Conservation (phyloP, 2,113 vertebrate species). For the Hypomesus transpacificus region DNA sequence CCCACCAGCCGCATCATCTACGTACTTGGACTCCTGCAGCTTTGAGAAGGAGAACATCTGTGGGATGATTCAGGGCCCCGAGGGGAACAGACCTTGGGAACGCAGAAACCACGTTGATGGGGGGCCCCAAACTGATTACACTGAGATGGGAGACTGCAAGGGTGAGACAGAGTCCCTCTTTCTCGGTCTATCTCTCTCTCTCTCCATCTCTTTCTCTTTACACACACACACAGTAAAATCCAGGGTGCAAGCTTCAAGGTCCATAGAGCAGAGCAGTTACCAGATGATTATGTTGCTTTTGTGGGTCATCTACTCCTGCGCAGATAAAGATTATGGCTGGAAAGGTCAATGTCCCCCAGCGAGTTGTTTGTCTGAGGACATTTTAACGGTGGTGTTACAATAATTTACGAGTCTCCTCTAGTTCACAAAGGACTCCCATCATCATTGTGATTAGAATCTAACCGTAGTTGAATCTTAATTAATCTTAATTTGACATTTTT, state of each 20-base stretch:
- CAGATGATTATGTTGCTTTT: neutral
- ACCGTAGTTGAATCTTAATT: neutral
- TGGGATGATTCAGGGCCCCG: too few relatives aligned
- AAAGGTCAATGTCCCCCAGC: neutral
- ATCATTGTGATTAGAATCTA: neutral
- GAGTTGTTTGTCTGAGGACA: neutral
- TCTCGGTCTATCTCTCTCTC: too few relatives aligned
- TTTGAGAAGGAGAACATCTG: too few relatives aligned
- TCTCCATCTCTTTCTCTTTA: neutral
- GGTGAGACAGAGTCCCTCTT: slow-evolving; percentile 63
- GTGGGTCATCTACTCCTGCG: too few relatives aligned
- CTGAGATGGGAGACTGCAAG: slow-evolving; percentile 76
- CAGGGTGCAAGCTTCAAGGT: too few relatives aligned
- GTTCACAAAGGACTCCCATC: neutral
- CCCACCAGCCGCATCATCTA: slow-evolving; percentile 73
- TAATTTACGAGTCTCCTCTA: neutral
- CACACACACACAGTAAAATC: slow-evolving; percentile 1
- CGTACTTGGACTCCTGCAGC: slow-evolving; percentile 84
- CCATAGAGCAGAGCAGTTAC: neutral
- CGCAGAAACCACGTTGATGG: slow-evolving; percentile 44
- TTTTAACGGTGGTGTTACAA: neutral
- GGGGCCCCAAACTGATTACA: slow-evolving; percentile 78
- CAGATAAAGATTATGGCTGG: neutral
- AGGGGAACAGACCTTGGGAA: too few relatives aligned
- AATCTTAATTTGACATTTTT: too few relatives aligned